phyloP scores from a whole-genome alignment of 1,140 invertebrate genomes.

The Lasioglossum albipes region DNA sequence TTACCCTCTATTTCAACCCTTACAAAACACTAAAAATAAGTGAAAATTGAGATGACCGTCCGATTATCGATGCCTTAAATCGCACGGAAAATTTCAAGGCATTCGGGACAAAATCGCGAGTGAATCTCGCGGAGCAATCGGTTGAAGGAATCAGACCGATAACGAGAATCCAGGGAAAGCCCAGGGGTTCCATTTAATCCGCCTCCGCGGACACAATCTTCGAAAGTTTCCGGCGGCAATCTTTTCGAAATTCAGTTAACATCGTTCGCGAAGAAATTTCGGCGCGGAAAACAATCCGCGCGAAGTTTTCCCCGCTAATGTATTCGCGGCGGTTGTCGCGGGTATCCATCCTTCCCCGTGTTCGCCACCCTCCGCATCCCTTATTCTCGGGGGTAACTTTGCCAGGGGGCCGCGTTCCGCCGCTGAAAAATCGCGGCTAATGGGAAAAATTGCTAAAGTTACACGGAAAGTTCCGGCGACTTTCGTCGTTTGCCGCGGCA shows the following conservation, averaged over 20 bases:
- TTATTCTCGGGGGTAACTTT: constrained; percentile 3
- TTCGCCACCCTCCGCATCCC: too few relatives aligned
- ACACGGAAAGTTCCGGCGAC: constrained; percentile 45
- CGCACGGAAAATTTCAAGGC: too few relatives aligned
- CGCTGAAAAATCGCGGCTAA: constrained; percentile 64
- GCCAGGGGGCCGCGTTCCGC: constrained; percentile 22
- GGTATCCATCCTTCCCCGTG: not conserved
- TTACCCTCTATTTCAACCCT: too few relatives aligned
- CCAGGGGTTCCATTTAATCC: not conserved
- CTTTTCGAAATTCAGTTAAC: constrained; percentile 1
- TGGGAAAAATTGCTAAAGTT: constrained; percentile 63
- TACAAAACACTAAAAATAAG: too few relatives aligned
- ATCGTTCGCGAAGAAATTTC: not conserved
- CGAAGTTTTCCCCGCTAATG: constrained; percentile 23
- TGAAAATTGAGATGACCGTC: too few relatives aligned
- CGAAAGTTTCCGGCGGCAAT: not conserved
- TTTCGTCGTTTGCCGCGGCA: constrained; percentile 45
- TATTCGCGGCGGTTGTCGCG: constrained; percentile 10
- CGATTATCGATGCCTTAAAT: too few relatives aligned
- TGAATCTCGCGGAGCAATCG: too few relatives aligned
- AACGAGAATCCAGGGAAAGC: not conserved
- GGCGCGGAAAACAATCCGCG: constrained; percentile 21
- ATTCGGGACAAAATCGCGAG: too few relatives aligned
- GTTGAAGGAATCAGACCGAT: too few relatives aligned
- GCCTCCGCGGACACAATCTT: not conserved